Conservation (phyloP, 35 echinoderm and acorn worm genomes). For the Ophiothrix spiculata region DNA sequence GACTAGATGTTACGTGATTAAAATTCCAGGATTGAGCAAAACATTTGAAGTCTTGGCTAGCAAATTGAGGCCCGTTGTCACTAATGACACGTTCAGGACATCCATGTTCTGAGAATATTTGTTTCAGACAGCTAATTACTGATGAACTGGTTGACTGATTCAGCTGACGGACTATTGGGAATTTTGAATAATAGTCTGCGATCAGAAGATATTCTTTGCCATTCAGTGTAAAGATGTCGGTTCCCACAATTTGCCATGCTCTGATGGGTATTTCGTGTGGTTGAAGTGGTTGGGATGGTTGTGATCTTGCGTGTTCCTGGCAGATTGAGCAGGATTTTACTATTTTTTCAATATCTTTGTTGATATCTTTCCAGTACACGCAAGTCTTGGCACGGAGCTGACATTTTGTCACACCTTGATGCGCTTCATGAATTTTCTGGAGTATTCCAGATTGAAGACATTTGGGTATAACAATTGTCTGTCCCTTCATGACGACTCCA, state of each 20-base stretch:
- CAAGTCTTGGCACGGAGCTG: conserved; percentile 35
- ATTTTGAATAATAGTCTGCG: conserved; percentile 56
- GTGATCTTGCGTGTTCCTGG: conserved; percentile 25
- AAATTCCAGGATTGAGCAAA: not conserved
- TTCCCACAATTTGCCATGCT: conserved; percentile 37
- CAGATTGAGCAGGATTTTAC: conserved; percentile 19
- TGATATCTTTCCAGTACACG: conserved; percentile 26
- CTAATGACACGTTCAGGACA: conserved; percentile 40
- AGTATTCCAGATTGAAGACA: not conserved
- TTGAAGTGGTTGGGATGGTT: conserved; percentile 20
- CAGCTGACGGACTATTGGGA: conserved; percentile 32
- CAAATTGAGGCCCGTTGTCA: not conserved
- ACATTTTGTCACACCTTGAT: conserved; percentile 49
- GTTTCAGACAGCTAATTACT: conserved; percentile 36
- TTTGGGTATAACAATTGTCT: conserved; percentile 20
- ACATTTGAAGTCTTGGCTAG: not conserved
- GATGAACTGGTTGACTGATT: conserved; percentile 4
- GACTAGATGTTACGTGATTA: not conserved
- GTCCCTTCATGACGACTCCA: not conserved
- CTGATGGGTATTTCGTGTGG: conserved; percentile 18
- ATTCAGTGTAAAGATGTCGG: conserved; percentile 59
- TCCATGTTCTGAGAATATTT: conserved; percentile 49
- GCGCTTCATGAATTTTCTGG: conserved; percentile 39
- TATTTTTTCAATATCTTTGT: conserved; percentile 41
- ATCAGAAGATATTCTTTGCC: conserved; percentile 37